Percentiles rank a stretch among this genome's conserved stretches.
Evolutionary conservation across 2,797 vertebrate species (phyloP).

Genomic region (Cuculus canorus): DNA sequence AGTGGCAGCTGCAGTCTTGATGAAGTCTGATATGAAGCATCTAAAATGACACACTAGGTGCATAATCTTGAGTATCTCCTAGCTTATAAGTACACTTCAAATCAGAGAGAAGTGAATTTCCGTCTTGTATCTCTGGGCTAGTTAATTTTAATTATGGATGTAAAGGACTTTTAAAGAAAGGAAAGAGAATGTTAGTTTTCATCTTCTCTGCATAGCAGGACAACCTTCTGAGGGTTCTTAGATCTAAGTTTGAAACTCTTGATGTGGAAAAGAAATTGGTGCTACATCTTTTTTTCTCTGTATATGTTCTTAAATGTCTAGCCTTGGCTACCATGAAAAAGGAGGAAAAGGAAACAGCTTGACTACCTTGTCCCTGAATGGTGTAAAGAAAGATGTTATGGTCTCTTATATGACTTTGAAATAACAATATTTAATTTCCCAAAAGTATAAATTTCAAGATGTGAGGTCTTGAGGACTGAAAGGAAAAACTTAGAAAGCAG

Average conservation of each 20-base stretch:
- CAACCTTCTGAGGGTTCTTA: not conserved
- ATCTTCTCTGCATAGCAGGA: not conserved
- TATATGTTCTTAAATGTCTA: not conserved
- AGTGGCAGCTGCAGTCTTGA: constrained; percentile 11
- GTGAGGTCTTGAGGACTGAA: not conserved
- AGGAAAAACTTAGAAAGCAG: not conserved
- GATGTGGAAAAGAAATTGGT: not conserved
- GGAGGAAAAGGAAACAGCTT: not conserved
- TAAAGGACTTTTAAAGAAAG: not conserved
- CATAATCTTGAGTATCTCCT: not conserved
- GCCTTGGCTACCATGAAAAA: not conserved
- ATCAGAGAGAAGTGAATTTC: not conserved
- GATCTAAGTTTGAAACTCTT: not conserved
- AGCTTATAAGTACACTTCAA: not conserved
- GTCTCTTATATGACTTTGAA: not conserved
- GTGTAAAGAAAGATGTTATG: not conserved
- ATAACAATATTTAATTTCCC: not conserved
- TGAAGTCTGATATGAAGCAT: not conserved
- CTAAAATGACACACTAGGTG: not conserved
- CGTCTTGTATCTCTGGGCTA: not conserved
- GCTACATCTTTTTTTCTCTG: not conserved
- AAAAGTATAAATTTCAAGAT: not conserved
- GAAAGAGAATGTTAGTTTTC: not conserved
- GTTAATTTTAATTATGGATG: not conserved
- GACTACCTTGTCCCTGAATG: not conserved